phyloP scores from a whole-genome alignment of 1,140 invertebrate species.

The Neuroterus valhalla region DNA sequence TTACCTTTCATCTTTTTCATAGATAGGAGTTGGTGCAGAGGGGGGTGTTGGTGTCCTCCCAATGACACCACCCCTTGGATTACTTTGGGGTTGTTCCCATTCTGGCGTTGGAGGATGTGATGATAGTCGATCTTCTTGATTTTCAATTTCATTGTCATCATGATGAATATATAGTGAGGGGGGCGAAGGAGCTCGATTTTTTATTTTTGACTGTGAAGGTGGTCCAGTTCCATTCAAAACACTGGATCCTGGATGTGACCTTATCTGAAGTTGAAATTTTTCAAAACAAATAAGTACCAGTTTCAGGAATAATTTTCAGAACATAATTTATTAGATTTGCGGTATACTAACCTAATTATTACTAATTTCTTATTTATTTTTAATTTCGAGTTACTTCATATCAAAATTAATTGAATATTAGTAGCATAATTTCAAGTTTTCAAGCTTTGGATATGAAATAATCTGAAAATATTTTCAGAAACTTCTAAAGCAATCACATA shows the following conservation, averaged over 20 bases:
- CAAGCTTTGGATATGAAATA: constrained; percentile 7
- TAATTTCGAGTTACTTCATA: background rate
- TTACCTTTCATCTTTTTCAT: constrained; percentile 42
- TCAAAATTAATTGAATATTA: background rate
- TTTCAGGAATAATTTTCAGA: background rate
- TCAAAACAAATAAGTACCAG: background rate
- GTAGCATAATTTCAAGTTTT: constrained; percentile 22
- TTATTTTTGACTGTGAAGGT: background rate
- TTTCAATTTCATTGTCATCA: constrained; percentile 15
- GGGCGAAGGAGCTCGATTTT: background rate
- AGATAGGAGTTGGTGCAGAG: constrained; percentile 56
- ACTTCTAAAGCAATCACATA: no score
- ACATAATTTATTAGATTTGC: background rate
- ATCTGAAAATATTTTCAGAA: background rate
- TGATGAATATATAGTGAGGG: background rate
- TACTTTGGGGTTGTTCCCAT: constrained; percentile 49
- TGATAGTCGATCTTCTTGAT: constrained; percentile 21
- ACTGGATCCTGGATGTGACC: background rate
- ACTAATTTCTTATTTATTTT: constrained; percentile 37
- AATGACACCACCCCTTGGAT: constrained; percentile 66
- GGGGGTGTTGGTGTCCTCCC: constrained; percentile 63
- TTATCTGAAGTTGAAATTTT: constrained; percentile 19
- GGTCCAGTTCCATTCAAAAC: constrained; percentile 32
- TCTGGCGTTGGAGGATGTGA: constrained; percentile 37
- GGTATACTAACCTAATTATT: background rate